Evolutionary conservation across 1,140 invertebrate species (phyloP).

Genomic region (Parapsyche elsis): DNA sequence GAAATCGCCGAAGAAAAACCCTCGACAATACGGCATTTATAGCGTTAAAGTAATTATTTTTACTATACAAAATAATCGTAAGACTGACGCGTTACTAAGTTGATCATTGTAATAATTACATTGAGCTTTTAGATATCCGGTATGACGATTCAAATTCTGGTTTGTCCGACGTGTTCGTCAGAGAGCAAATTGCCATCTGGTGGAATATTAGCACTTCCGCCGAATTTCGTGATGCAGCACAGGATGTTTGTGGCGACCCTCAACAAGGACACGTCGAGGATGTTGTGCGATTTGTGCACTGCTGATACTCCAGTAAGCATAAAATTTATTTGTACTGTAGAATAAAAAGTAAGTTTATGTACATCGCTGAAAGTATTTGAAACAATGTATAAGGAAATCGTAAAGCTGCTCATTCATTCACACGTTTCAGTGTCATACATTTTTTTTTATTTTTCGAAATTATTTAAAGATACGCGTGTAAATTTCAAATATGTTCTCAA

Average conservation of each 20-base stretch:
- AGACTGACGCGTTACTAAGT: too few species aligned
- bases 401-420: too few species aligned
- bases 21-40: slow-evolving; percentile 61
- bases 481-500: neutral
- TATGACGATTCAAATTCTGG: slow-evolving; percentile 61
- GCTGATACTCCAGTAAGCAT: slow-evolving; percentile 67
- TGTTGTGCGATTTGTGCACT: slow-evolving; percentile 71
- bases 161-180: slow-evolving; percentile 68
- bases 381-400: too few species aligned
- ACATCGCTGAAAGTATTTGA: too few species aligned
- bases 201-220: slow-evolving; percentile 67
- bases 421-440: too few species aligned
- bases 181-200: slow-evolving; percentile 66
- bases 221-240: slow-evolving; percentile 70
- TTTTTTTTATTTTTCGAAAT: too few species aligned
- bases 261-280: slow-evolving; percentile 62
- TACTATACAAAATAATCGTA: too few species aligned
- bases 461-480: too few species aligned
- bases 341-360: too few species aligned
- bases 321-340: neutral
- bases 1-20: slow-evolving; percentile 56
- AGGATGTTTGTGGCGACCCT: slow-evolving; percentile 66
- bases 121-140: slow-evolving; percentile 59
- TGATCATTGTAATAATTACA: slow-evolving; percentile 5
- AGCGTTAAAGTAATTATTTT: slow-evolving; percentile 65